Base-by-base conservation (phyloP, 2,888 invertebrate genomes). In the Parelbella ahira region DNA sequence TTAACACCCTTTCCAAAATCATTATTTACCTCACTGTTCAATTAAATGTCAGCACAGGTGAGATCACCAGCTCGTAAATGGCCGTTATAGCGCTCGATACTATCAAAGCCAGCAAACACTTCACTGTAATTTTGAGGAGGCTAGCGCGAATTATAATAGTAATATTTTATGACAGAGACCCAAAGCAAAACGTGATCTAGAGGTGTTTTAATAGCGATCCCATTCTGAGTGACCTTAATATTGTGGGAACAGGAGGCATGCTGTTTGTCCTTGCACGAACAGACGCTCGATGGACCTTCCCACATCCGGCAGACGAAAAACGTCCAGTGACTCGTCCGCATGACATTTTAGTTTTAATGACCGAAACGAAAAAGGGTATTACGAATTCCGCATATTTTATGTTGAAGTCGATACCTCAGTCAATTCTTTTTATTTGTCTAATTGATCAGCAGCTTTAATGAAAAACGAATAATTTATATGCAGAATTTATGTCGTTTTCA, bases 211-310 rank as follows among this genome's bases (percentile, higher is more conserved):
- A 50, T 41, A 33, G 41, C 48, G 54, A 50, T 51, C 54, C 50
- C 45, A 51, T 53, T 53, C 53, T 45, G 48, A 58, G 57, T 61
- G 67, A 62, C 62, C 63, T 67, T 66, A 60, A 63, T 58, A 51
- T 61, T 63, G 63, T 68, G 65, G 65, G 70, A 75, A 76, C 68
- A 64, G 60, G 52, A 60, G 66, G 61, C 63, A 54, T 60, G 15
- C 9, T 20, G 56, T 11, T 41, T 56, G 75, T 66, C 79, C 82
- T 81, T 80, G 77, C 51, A 61, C 56, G 56, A 61, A 58, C 60
- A 33, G 33, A 8, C 41, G 41, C 10, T 34, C 41, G 30, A 58
- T 59, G 51, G 59, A 54, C 61, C 58, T 62, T 64, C 66, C 63
- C 51, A 64, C 69, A 75, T 83, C 78, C 82, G 79, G 64, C 53